Base-by-base conservation (phyloP, 1,140 invertebrate genomes). In the Periplaneta americana region DNA sequence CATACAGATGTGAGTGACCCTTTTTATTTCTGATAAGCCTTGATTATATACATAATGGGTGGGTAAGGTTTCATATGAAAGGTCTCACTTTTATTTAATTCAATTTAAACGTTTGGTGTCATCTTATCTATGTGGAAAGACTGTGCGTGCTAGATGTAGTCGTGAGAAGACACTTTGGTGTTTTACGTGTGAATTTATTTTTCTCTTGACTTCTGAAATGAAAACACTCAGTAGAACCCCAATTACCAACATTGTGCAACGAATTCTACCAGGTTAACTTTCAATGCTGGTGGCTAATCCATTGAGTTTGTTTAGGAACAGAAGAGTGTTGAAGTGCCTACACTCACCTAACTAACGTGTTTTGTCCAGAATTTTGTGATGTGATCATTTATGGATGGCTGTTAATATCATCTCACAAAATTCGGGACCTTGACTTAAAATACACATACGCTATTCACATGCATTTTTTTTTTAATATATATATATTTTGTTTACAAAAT, bases 41-140 rank as follows among this genome's bases (percentile, higher is more conserved):
- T n/a, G n/a, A n/a, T n/a, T n/a, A n/a, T n/a, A n/a, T n/a, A n/a
- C n/a, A n/a, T n/a, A n/a, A n/a, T 34, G 17, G 11, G 48, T 22
- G 28, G 22, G 8, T 22, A n/a, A n/a, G 48, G 48, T 34, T 78
- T 78, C 76, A 39, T 78, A 31, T 78, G 83, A 84, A 84, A 83
- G 81, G 83, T 83, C 84, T 84, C 84, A 83, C 83, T 84, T 82
- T 74, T 66, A 37, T 81, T 82, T 83, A 80, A 78, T 77, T 84
- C 79, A 83, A 83, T 57, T 34, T 81, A 85, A 84, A 85, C 84
- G 83, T 82, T 84, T 84, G 84, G 84, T 85, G 85, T 88, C 85
- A 87, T 88, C 88, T 90, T 90, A 89, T 90, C 89, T 91, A 89
- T 90, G 89, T 91, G 89, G 89, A 90, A 91, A 90, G 89, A 91